Evolutionary conservation across 1,140 invertebrate genomes (phyloP).

Genomic region (Drosophila auraria): DNA sequence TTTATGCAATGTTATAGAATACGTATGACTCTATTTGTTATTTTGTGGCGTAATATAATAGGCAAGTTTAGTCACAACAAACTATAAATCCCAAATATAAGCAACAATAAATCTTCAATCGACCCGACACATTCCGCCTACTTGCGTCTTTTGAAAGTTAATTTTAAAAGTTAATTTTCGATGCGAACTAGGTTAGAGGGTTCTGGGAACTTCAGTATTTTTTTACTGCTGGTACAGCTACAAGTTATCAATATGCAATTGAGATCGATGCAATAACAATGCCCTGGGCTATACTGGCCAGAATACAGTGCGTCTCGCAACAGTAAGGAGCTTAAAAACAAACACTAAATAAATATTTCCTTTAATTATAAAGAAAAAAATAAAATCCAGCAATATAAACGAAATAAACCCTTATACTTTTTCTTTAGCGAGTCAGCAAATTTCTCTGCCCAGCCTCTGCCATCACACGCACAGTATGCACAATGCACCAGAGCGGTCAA

Average conservation of each 20-base stretch:
- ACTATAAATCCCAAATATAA: constrained; percentile 38
- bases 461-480: too few relatives aligned
- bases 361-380: background rate
- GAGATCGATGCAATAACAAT: constrained; percentile 22
- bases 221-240: background rate
- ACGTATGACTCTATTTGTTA: constrained; percentile 35
- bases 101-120: constrained; percentile 27
- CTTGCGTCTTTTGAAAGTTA: background rate
- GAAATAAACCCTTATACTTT: background rate
- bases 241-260: constrained; percentile 10
- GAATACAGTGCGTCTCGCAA: constrained; percentile 12
- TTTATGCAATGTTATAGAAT: constrained; percentile 29
- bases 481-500: too few relatives aligned
- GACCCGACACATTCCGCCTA: background rate
- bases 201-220: background rate
- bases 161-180: background rate
- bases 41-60: constrained; percentile 31
- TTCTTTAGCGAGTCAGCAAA: too few relatives aligned
- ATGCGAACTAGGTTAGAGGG: background rate
- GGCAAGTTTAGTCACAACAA: constrained; percentile 28
- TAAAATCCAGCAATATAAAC: background rate
- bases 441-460: too few relatives aligned
- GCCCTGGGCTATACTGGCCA: background rate
- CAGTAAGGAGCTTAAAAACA: background rate
- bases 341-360: background rate